Percentiles rank a stretch among this genome's conserved stretches.
phyloP scores from a whole-genome alignment of 2,888 invertebrate genomes.

The Deilephila elpenor region DNA sequence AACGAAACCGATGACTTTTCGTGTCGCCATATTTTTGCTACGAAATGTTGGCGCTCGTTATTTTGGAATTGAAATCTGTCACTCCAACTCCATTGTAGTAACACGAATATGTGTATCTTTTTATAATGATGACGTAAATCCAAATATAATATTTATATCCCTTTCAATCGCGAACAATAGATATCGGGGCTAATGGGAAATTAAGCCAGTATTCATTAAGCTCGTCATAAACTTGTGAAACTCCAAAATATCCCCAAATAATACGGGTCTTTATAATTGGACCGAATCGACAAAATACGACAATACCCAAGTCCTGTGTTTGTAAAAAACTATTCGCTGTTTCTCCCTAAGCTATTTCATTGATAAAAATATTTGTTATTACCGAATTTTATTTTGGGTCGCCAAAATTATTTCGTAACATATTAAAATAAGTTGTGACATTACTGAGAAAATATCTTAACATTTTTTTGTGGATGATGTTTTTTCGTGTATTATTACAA shows the following conservation, averaged over 20 bases:
- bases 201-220: slow-evolving; percentile 18
- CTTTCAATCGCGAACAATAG: background rate
- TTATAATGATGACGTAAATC: background rate
- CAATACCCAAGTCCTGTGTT: background rate
- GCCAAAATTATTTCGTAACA: background rate
- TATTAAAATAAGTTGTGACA: too few relatives aligned
- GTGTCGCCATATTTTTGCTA: too few relatives aligned
- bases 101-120: background rate
- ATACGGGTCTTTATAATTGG: slow-evolving; percentile 29
- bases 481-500: too few relatives aligned
- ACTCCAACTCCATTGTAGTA: too few relatives aligned
- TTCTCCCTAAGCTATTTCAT: background rate
- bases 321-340: slow-evolving; percentile 1
- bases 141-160: background rate
- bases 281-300: slow-evolving; percentile 22
- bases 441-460: too few relatives aligned
- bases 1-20: too few relatives aligned
- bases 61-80: too few relatives aligned
- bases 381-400: background rate
- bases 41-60: too few relatives aligned
- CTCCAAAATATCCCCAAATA: slow-evolving; percentile 31
- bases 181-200: background rate
- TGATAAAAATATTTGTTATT: background rate
- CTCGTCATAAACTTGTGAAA: slow-evolving; percentile 15
- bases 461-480: too few relatives aligned